Evolutionary conservation across 2,888 invertebrate species (phyloP).

Genomic region (Macrosiphum euphorbiae): DNA sequence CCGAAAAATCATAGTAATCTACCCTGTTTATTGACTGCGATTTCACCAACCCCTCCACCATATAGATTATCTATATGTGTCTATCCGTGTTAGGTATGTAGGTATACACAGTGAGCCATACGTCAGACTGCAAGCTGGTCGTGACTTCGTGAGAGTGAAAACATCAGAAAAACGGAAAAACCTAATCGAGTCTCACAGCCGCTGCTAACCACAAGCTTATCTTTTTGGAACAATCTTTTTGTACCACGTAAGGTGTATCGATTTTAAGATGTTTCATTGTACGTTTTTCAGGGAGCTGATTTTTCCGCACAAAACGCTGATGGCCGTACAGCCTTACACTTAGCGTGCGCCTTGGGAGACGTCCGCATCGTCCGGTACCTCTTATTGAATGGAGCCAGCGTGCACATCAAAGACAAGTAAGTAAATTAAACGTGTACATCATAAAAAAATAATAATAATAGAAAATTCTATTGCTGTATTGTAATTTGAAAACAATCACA

Average conservation of each 20-base stretch:
- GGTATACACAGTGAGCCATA: too few relatives aligned
- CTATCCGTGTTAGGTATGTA: too few relatives aligned
- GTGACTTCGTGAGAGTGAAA: too few relatives aligned
- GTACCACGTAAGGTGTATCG: background rate
- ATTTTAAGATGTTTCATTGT: background rate
- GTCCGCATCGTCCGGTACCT: slow-evolving; percentile 79
- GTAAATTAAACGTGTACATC: slow-evolving; percentile 9
- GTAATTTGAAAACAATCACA: background rate
- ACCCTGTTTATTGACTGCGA: background rate
- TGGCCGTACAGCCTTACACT: slow-evolving; percentile 83
- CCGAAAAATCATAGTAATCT: background rate
- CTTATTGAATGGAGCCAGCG: slow-evolving; percentile 83
- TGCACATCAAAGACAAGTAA: slow-evolving; percentile 81
- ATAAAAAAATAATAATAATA: background rate
- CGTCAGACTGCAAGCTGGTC: too few relatives aligned
- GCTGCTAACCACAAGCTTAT: too few relatives aligned
- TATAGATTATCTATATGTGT: too few relatives aligned
- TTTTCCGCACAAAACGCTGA: slow-evolving; percentile 82
- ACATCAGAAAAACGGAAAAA: too few relatives aligned
- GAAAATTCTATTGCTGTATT: background rate
- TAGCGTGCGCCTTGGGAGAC: slow-evolving; percentile 82
- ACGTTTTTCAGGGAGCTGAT: slow-evolving; percentile 76
- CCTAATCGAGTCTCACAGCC: too few relatives aligned
- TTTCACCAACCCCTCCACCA: too few relatives aligned
- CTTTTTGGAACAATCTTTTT: too few relatives aligned